Percentiles rank a stretch among this genome's conserved stretches.
Conservation (phyloP, 2,113 vertebrate genomes). For the Engystomops pustulosus region DNA sequence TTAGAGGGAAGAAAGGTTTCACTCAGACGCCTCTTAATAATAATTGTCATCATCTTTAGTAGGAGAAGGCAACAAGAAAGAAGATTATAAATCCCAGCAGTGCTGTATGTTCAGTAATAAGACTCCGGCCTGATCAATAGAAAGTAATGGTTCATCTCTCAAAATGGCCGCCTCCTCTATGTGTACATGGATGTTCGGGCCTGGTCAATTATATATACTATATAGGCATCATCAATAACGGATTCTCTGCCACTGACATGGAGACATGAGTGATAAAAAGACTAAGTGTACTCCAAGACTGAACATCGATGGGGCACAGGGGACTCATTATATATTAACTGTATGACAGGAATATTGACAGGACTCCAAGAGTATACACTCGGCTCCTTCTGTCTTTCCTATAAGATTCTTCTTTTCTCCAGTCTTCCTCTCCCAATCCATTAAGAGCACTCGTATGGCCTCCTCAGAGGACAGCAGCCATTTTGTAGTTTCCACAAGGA, state of each 20-base stretch:
- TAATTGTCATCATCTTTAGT: no score
- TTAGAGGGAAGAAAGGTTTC: no score
- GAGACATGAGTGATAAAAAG: neutral
- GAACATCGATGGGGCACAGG: no score
- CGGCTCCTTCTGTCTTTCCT: neutral
- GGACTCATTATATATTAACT: constrained; percentile 6
- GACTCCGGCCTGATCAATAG: neutral
- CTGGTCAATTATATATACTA: neutral
- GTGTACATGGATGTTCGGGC: neutral
- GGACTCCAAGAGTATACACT: neutral
- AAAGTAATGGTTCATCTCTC: neutral
- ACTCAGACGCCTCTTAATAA: no score
- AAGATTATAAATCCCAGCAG: neutral
- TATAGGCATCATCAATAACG: constrained; percentile 1
- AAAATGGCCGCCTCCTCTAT: neutral
- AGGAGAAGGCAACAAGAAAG: no score
- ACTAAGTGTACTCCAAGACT: neutral
- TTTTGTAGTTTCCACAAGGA: neutral
- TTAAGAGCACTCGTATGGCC: neutral
- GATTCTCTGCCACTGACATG: neutral
- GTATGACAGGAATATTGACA: constrained; percentile 9
- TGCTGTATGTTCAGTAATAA: neutral
- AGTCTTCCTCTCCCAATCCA: neutral
- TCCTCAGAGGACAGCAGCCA: neutral
- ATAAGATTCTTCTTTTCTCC: neutral